These are phyloP conservation scores for Diceros bicornis DNA, from an alignment of 2,797 vertebrate species.

Conservation along the genomic window DNA sequence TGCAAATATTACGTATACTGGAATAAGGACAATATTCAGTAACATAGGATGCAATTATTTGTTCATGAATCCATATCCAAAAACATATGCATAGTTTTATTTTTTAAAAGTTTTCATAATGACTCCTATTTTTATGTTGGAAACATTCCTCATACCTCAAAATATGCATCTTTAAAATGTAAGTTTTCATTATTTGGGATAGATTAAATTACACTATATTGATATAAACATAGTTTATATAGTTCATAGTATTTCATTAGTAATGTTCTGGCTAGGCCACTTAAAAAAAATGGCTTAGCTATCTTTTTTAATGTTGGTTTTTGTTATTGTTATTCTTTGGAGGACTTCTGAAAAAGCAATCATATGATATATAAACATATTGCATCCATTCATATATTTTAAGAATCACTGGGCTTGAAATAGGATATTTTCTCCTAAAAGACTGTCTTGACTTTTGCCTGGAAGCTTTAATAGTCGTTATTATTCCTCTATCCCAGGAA, in stretches of 20 bases:
- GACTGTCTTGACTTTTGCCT: conserved; percentile 53
- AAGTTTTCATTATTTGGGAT: background rate
- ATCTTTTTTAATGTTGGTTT: background rate
- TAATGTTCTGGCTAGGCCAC: background rate
- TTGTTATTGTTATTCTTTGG: conserved; percentile 5
- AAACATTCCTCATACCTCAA: conserved; percentile 51
- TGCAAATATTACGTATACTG: conserved; percentile 71
- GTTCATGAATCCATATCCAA: conserved; percentile 66
- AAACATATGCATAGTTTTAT: conserved; percentile 51
- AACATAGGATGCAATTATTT: conserved; percentile 59
- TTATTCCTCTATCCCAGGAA: conserved; percentile 45
- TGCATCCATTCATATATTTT: conserved; percentile 58
- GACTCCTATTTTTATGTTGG: conserved; percentile 56
- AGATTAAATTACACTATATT: conserved; percentile 16
- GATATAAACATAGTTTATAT: conserved; percentile 12
- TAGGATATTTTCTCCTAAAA: conserved; percentile 20
- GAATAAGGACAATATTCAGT: conserved; percentile 73
- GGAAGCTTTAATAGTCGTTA: conserved; percentile 8
- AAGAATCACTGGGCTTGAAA: conserved; percentile 56
- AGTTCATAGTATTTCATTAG: conserved; percentile 17
- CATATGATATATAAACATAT: background rate
- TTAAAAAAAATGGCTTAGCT: conserved; percentile 20
- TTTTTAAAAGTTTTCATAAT: conserved; percentile 62
- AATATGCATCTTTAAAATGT: conserved; percentile 37
- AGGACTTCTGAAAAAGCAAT: conserved; percentile 10